Evolutionary conservation across 2,797 vertebrate species (phyloP).

Genomic region (Gymnoscopelus braueri): DNA sequence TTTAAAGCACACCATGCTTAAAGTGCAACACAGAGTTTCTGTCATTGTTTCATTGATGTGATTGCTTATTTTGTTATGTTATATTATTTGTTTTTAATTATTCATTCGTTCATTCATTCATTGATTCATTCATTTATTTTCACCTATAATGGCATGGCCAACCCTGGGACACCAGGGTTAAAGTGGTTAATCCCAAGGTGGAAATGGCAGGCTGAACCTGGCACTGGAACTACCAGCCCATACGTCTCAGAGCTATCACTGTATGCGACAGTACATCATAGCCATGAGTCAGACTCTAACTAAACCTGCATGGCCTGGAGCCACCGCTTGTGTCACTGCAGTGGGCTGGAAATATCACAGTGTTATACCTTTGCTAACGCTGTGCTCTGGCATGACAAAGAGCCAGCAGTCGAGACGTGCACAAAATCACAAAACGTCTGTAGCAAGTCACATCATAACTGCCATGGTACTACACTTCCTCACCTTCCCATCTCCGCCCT

Average conservation of each 20-base stretch:
- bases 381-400: conserved; percentile 74
- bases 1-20: no score
- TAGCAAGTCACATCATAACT: conserved; percentile 53
- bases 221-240: conserved; percentile 73
- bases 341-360: conserved; percentile 71
- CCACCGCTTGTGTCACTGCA: conserved; percentile 72
- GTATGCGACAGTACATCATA: conserved; percentile 76
- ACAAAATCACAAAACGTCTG: conserved; percentile 68
- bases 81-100: no score
- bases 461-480: conserved; percentile 53
- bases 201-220: conserved; percentile 58
- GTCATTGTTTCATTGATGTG: no score
- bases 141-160: no score
- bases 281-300: conserved; percentile 78
- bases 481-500: conserved; percentile 28
- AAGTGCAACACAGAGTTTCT: no score
- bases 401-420: conserved; percentile 67
- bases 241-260: conserved; percentile 74
- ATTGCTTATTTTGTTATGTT: no score
- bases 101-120: no score
- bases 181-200: conserved; percentile 55
- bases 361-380: conserved; percentile 61
- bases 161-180: no score
- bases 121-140: no score
- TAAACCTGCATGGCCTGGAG: conserved; percentile 76